Evolutionary conservation across 2,797 vertebrate genomes (phyloP).

Genomic region (Channallabes apus): DNA sequence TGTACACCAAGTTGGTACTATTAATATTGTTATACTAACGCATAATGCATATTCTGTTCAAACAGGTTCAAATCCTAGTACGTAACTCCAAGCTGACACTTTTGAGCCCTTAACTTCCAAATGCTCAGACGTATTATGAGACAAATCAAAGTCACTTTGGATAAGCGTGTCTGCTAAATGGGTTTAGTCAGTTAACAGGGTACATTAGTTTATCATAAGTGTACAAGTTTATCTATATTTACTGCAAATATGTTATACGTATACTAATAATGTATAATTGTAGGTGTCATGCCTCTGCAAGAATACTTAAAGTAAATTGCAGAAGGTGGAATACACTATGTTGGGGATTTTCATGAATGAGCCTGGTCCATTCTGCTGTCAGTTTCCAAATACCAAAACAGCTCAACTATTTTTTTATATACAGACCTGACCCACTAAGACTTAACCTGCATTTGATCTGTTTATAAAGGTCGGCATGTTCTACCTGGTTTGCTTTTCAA

Average conservation of each 20-base stretch:
- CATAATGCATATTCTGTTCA: background rate
- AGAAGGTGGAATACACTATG: background rate
- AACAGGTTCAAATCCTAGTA: background rate
- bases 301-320: background rate
- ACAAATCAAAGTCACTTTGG: no score
- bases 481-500: background rate
- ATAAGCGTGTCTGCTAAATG: background rate
- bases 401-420: background rate
- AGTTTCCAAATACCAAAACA: background rate
- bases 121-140: no score
- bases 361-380: background rate
- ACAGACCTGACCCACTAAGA: background rate
- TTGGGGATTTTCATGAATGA: background rate
- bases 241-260: background rate
- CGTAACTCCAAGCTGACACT: background rate
- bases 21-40: background rate
- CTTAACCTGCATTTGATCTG: background rate
- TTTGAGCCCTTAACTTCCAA: no score
- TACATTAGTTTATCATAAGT: background rate
- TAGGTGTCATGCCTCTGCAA: background rate
- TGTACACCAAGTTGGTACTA: background rate
- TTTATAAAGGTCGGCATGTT: conserved; percentile 5
- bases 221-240: background rate
- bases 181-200: background rate
- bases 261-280: background rate